Evolutionary conservation across 2,113 vertebrate species (phyloP), one percentile per base, ranked within the genome.

Genomic region (Pleuronectes platessa): DNA sequence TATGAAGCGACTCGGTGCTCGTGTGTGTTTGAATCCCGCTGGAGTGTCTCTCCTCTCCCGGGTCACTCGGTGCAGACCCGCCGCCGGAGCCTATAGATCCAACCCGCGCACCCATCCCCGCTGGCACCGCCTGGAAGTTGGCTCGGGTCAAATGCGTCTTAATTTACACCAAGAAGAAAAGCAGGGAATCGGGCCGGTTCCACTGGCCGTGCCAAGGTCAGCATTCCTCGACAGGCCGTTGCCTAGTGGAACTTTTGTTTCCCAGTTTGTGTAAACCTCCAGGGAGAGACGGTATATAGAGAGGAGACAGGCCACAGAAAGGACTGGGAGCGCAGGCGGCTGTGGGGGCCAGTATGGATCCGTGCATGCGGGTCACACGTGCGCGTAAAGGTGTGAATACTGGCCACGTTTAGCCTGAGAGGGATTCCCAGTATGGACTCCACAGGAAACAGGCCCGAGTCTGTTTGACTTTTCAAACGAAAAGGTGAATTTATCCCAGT

Each of bases 191-290:
- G 67, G 83, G 72, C 83, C 74, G 78, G 83, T 81, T 88, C 84
- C 83, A 76, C 60, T 75, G 68, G 65, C 82, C 70, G 26, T 91
- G 91, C 93, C 92, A 92, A 93, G 82, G 87, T 90, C 92, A 87
- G 91, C 91, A 93, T 94, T 94, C 93, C 92, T 90, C 75, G 61
- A 68, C 87, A 24, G 61, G 63, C 82, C 76, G 93, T 93, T 90
- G 92, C 92, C 91, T 85, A 75, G 93, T 79, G 88, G 88, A 89
- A 91, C 88, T 89, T 92, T 86, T 88, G 87, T 92, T 78, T 87
- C 75, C 8, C 70, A 42, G 73, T 89, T 82, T 89, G 76, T 84
- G 84, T 85, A 88, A 85, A 90, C 76, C 88, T 87, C 71, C 67
- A 71, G 59, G 61, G 63, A 82, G 83, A 81, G 71, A 79, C 18